Conservation (phyloP, 2,888 invertebrate genomes). For the Mesorhabditis belari region DNA sequence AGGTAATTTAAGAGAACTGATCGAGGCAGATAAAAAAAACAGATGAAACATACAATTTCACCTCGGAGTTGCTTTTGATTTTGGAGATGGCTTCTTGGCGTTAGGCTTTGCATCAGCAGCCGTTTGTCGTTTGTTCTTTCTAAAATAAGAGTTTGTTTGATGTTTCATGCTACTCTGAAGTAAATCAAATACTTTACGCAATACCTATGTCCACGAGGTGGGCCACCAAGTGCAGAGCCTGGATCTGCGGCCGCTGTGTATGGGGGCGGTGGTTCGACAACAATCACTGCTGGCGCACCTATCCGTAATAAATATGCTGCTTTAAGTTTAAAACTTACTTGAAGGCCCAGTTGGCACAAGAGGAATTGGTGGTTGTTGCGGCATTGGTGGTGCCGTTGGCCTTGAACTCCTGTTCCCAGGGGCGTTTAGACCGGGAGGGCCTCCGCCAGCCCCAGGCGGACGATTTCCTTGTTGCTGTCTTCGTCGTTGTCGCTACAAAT, state of each 20-base stretch:
- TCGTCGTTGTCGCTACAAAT: constrained; percentile 24
- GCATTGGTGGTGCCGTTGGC: constrained; percentile 52
- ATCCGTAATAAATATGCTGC: background rate
- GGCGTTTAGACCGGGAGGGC: background rate
- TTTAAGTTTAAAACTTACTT: background rate
- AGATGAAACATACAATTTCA: too few relatives aligned
- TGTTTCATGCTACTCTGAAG: background rate
- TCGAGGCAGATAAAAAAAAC: too few relatives aligned
- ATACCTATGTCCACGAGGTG: constrained; percentile 26
- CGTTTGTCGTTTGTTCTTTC: constrained; percentile 38
- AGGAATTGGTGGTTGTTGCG: constrained; percentile 17
- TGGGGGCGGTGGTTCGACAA: constrained; percentile 40
- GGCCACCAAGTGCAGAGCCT: constrained; percentile 28
- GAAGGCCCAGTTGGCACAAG: background rate
- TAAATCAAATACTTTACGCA: constrained; percentile 57
- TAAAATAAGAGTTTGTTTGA: background rate
- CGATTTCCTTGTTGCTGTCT: constrained; percentile 19
- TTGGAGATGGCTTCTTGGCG: constrained; percentile 83
- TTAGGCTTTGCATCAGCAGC: constrained; percentile 58
- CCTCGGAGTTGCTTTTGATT: too few relatives aligned
- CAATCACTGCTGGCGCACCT: constrained; percentile 26
- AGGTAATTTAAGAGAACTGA: too few relatives aligned
- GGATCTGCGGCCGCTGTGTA: constrained; percentile 34
- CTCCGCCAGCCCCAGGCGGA: background rate
- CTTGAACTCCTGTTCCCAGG: constrained; percentile 13